A percentile compares a stretch with the other conserved stretches of the same genome.
Evolutionary conservation across 1,140 invertebrate species (phyloP).

Genomic region (Drosophila sproati): DNA sequence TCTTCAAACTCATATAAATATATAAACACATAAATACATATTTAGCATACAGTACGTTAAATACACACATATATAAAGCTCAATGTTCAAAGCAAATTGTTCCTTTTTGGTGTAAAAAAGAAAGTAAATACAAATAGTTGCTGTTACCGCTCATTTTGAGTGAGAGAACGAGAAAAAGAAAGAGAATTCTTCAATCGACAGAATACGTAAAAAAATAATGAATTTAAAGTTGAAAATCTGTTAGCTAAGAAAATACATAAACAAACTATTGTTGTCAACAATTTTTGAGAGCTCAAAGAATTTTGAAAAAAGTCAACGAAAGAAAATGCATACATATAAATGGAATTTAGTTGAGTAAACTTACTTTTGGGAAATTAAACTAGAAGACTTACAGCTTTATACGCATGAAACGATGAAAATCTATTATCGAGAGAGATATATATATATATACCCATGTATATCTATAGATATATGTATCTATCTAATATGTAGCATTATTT

Average conservation of each 20-base stretch:
- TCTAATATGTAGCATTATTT: conserved; percentile 74
- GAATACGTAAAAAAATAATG: conserved; percentile 47
- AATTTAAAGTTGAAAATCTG: conserved; percentile 41
- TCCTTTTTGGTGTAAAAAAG: conserved; percentile 72
- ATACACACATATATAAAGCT: conserved; percentile 56
- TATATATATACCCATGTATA: conserved; percentile 44
- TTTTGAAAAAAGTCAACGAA: not conserved
- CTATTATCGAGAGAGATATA: conserved; percentile 30
- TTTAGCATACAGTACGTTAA: conserved; percentile 51
- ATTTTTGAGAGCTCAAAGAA: conserved; percentile 23
- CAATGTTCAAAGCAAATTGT: conserved; percentile 82
- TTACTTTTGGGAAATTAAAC: conserved; percentile 74
- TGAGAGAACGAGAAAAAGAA: not conserved
- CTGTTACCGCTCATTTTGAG: conserved; percentile 32
- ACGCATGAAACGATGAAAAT: conserved; percentile 72
- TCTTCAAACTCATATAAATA: conserved; percentile 42
- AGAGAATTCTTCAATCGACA: conserved; percentile 12
- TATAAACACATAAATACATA: conserved; percentile 22
- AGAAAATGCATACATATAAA: conserved; percentile 54
- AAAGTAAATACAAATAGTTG: conserved; percentile 50
- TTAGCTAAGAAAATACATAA: conserved; percentile 18
- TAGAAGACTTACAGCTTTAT: conserved; percentile 83
- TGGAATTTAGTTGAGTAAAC: conserved; percentile 77
- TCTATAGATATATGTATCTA: conserved; percentile 26
- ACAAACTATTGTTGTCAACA: conserved; percentile 43